Evolutionary conservation across 2,888 invertebrate genomes (phyloP).

Genomic region (Clusia tigrina): DNA sequence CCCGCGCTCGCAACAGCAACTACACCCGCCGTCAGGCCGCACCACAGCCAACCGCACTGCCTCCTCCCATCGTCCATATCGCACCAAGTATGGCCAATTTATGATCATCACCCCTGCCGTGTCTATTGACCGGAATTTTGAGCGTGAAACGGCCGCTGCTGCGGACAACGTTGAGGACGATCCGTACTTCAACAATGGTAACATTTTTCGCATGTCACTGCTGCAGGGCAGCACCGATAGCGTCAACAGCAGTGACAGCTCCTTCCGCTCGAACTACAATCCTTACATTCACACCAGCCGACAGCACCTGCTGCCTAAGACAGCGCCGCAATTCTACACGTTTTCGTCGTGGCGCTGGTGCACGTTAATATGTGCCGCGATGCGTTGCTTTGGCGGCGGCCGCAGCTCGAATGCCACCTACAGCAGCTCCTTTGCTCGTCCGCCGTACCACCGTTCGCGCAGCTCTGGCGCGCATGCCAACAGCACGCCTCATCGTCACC

Average conservation of each 20-base stretch:
- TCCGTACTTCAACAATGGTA: conserved; percentile 51
- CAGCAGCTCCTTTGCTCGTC: conserved; percentile 53
- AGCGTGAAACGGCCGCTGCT: conserved; percentile 38
- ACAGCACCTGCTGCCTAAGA: conserved; percentile 58
- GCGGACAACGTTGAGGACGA: conserved; percentile 47
- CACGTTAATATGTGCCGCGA: conserved; percentile 62
- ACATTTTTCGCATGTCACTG: conserved; percentile 55
- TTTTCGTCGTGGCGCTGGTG: conserved; percentile 64
- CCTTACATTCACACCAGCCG: conserved; percentile 59
- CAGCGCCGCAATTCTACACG: conserved; percentile 55
- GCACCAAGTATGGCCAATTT: conserved; percentile 62
- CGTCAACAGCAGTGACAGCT: conserved; percentile 50
- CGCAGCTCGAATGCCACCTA: conserved; percentile 52
- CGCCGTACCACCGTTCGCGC: conserved; percentile 46
- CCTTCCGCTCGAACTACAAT: conserved; percentile 60
- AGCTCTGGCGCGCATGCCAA: conserved; percentile 32
- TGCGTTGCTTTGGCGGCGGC: conserved; percentile 62
- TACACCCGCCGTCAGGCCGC: conserved; percentile 11
- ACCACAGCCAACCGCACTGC: conserved; percentile 29
- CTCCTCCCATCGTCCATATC: conserved; percentile 45
- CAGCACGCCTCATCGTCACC: conserved; percentile 47
- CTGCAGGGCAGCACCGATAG: conserved; percentile 50
- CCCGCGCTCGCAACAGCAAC: conserved; percentile 23
- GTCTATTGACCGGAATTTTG: conserved; percentile 62
- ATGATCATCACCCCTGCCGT: conserved; percentile 64